Evolutionary conservation across 2,888 invertebrate genomes (phyloP).

Genomic region (Cantharis rustica): DNA sequence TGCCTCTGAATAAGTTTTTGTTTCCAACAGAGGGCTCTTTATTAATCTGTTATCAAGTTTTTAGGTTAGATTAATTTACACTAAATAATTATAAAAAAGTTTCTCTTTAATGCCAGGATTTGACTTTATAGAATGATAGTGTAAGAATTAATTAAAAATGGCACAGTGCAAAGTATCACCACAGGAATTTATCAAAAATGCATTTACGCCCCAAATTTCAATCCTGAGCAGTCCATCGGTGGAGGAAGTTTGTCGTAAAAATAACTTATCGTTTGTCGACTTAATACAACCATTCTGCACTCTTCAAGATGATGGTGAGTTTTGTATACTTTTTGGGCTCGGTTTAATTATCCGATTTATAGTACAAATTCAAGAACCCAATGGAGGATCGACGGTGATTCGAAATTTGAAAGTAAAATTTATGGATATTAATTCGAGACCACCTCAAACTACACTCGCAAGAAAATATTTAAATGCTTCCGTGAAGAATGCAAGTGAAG

Average conservation of each 20-base stretch:
- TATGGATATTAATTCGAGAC: slow-evolving; percentile 80
- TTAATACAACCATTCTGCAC: slow-evolving; percentile 88
- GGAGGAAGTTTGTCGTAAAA: slow-evolving; percentile 84
- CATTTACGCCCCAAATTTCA: slow-evolving; percentile 89
- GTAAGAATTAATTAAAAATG: slow-evolving; percentile 52
- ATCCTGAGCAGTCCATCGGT: slow-evolving; percentile 83
- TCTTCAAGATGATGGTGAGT: slow-evolving; percentile 71
- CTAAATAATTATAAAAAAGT: background rate
- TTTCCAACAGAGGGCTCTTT: background rate
- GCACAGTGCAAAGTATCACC: slow-evolving; percentile 70
- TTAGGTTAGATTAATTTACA: background rate
- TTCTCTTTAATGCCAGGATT: background rate
- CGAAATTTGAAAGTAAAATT: slow-evolving; percentile 79
- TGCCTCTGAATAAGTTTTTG: background rate
- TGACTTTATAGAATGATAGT: background rate
- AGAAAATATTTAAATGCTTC: slow-evolving; percentile 76
- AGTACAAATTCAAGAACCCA: slow-evolving; percentile 86
- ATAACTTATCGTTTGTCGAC: slow-evolving; percentile 89
- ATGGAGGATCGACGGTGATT: slow-evolving; percentile 72
- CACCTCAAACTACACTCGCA: slow-evolving; percentile 80
- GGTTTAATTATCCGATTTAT: slow-evolving; percentile 14
- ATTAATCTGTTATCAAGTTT: background rate
- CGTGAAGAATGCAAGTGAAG: slow-evolving; percentile 49
- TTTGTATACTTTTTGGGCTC: slow-evolving; percentile 30
- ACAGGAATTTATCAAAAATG: slow-evolving; percentile 86